Evolutionary conservation across 1,140 invertebrate genomes (phyloP).

Genomic region (Danaus melanippus): DNA sequence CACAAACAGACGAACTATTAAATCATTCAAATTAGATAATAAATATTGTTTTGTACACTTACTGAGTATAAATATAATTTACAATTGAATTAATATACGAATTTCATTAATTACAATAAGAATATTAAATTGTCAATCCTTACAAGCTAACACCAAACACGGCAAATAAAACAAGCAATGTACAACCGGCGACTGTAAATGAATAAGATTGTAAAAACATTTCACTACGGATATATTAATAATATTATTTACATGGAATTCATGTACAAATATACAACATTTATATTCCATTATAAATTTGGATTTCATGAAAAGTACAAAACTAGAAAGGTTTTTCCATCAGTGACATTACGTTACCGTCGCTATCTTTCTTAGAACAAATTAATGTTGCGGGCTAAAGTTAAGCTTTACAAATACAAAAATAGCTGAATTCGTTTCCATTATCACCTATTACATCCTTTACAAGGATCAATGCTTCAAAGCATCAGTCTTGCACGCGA

Average conservation of each 20-base stretch:
- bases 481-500: conserved; percentile 60
- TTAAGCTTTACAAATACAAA: conserved; percentile 42
- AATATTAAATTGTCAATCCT: conserved; percentile 9
- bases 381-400: not conserved
- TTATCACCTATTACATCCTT: conserved; percentile 50
- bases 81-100: conserved; percentile 1
- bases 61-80: conserved; percentile 1
- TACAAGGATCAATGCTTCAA: conserved; percentile 43
- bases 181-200: conserved; percentile 41
- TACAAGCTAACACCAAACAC: conserved; percentile 54
- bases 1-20: too few species aligned
- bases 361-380: too few species aligned
- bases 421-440: conserved; percentile 49
- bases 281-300: conserved; percentile 27
- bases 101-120: conserved; percentile 4
- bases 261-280: conserved; percentile 42
- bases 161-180: conserved; percentile 44
- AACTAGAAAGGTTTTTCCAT: conserved; percentile 25
- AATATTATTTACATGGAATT: conserved; percentile 33
- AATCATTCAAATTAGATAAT: conserved; percentile 1
- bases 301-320: conserved; percentile 23
- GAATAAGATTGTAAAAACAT: conserved; percentile 22
- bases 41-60: conserved; percentile 6
- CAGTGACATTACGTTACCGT: conserved; percentile 8
- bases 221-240: conserved; percentile 24